These are phyloP conservation scores for Lasioglossum calceatum DNA, from an alignment of 2,888 invertebrate species.

Conservation along the genomic window DNA sequence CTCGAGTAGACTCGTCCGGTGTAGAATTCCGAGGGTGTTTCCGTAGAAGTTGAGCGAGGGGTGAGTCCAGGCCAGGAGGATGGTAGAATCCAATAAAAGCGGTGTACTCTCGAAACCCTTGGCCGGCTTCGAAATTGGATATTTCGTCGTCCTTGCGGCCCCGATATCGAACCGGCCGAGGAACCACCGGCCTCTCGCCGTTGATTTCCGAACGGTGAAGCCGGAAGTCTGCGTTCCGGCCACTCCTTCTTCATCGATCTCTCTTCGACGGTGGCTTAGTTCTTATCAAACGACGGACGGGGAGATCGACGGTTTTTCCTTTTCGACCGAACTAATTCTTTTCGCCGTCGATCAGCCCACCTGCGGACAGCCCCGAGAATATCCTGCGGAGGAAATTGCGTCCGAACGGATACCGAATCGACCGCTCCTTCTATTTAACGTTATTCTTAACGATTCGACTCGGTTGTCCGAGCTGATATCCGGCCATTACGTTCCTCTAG, in stretches of 20 bases:
- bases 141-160: conserved; percentile 12
- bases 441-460: not conserved
- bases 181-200: not conserved
- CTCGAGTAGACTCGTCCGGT: not conserved
- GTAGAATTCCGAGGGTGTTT: not conserved
- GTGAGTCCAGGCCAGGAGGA: not conserved
- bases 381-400: conserved; percentile 23
- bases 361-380: conserved; percentile 28
- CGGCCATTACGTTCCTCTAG: not conserved
- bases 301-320: conserved; percentile 25
- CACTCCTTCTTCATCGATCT: conserved; percentile 58
- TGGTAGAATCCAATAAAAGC: not conserved
- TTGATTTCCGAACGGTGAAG: conserved; percentile 24
- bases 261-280: not conserved
- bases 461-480: conserved; percentile 5
- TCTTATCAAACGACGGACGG: conserved; percentile 31
- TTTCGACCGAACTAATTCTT: conserved; percentile 29
- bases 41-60: not conserved
- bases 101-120: conserved; percentile 8
- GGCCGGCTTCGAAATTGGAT: conserved; percentile 16
- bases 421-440: not conserved
- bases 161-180: conserved; percentile 19
- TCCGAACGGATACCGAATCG: not conserved
- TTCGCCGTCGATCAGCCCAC: conserved; percentile 1
- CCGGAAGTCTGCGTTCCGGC: conserved; percentile 27